Evolutionary conservation across 2,888 invertebrate genomes (phyloP).

Genomic region (Anaspis maculata): DNA sequence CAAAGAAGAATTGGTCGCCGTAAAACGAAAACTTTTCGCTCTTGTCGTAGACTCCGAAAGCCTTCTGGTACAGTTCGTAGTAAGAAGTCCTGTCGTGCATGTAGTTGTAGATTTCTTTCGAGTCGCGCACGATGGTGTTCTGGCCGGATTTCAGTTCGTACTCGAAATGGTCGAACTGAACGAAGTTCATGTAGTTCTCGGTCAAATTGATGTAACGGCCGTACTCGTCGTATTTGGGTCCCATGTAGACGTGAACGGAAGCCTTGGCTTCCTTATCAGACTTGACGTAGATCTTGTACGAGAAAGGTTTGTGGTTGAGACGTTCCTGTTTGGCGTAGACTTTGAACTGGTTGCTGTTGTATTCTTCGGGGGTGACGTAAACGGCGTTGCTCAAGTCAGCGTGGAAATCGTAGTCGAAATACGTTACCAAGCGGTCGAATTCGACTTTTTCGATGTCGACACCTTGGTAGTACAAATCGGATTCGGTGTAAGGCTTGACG

Average conservation of each 20-base stretch:
- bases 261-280: constrained; percentile 51
- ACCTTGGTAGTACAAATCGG: constrained; percentile 52
- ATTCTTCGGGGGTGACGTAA: constrained; percentile 44
- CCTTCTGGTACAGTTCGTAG: constrained; percentile 53
- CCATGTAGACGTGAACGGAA: constrained; percentile 56
- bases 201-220: constrained; percentile 45
- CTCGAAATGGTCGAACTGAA: constrained; percentile 51
- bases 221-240: constrained; percentile 57
- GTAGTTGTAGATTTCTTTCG: constrained; percentile 56
- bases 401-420: constrained; percentile 57
- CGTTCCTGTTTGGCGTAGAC: constrained; percentile 58
- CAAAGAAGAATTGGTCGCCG: constrained; percentile 52
- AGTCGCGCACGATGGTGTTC: constrained; percentile 59
- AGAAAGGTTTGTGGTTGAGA: constrained; percentile 61
- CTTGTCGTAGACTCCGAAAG: constrained; percentile 43
- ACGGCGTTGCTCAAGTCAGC: constrained; percentile 52
- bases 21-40: constrained; percentile 47
- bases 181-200: constrained; percentile 51
- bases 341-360: constrained; percentile 36
- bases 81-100: constrained; percentile 56
- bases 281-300: constrained; percentile 49
- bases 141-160: constrained; percentile 54
- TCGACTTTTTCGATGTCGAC: constrained; percentile 53
- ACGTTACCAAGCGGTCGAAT: constrained; percentile 57
- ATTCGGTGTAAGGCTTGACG: constrained; percentile 52